Percentiles rank a stretch among this genome's conserved stretches.
phyloP scores from a whole-genome alignment of 2,113 vertebrate genomes.

The Platysternon megacephalum region DNA sequence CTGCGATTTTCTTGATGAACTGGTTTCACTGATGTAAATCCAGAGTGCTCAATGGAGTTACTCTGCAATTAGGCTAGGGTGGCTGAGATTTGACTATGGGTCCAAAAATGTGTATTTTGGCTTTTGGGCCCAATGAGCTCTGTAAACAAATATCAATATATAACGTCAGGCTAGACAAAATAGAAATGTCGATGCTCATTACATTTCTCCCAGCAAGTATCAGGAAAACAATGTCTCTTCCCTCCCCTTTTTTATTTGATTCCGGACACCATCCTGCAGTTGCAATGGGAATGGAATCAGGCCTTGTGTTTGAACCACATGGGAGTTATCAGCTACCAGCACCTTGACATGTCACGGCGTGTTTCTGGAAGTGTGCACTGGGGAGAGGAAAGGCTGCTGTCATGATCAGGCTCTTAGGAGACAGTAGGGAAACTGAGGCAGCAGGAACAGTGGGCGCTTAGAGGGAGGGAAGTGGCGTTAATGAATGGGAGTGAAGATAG shows the following conservation, averaged over 20 bases:
- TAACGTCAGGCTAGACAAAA: background rate
- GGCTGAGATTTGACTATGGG: background rate
- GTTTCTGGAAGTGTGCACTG: background rate
- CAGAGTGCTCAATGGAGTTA: background rate
- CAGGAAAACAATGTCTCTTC: background rate
- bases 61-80: background rate
- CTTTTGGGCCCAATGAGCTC: background rate
- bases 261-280: background rate
- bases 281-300: background rate
- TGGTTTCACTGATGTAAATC: background rate
- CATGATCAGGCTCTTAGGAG: background rate
- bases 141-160: background rate
- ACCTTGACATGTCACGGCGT: background rate
- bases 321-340: slow-evolving; percentile 19
- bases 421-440: background rate
- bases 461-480: rapidly evolving
- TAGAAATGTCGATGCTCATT: background rate
- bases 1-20: background rate
- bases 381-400: background rate
- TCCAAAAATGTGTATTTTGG: background rate
- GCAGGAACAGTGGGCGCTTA: background rate
- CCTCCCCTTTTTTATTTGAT: background rate
- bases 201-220: background rate
- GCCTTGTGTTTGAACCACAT: slow-evolving; percentile 31
- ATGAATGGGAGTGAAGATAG: background rate